These are phyloP conservation scores for Nomia melanderi DNA, from an alignment of 1,140 invertebrate species.

Conservation along the genomic window DNA sequence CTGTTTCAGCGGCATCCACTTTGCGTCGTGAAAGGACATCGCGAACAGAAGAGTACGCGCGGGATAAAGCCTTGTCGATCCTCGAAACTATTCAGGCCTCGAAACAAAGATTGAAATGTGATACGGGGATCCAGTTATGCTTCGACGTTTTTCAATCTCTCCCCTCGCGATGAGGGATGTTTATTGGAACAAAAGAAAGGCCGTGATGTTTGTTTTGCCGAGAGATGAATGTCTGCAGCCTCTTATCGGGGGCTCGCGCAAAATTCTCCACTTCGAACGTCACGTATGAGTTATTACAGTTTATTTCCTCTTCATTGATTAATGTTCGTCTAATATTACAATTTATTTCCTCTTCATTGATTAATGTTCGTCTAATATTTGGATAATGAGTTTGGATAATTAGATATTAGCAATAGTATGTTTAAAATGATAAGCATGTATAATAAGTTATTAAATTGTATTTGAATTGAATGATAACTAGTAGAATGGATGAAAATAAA, in stretches of 20 bases:
- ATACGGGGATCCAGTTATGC: slow-evolving; percentile 36
- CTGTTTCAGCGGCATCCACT: slow-evolving; percentile 26
- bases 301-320: no score
- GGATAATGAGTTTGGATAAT: no score
- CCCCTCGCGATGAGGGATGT: background rate
- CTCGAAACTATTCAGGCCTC: slow-evolving; percentile 24
- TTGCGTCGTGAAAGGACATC: slow-evolving; percentile 32
- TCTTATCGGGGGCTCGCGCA: background rate
- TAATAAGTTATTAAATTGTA: no score
- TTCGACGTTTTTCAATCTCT: slow-evolving; percentile 43
- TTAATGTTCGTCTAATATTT: no score
- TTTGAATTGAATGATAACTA: no score
- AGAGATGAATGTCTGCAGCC: background rate
- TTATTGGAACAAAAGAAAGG: slow-evolving; percentile 2
- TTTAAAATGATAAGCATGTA: no score
- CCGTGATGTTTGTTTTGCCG: background rate
- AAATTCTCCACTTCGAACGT: no score
- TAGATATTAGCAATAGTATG: no score
- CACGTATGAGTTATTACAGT: no score
- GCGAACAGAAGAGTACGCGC: slow-evolving; percentile 4
- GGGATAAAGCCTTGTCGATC: slow-evolving; percentile 19
- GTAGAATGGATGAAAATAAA: no score
- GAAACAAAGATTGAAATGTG: slow-evolving; percentile 36
- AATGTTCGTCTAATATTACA: no score
- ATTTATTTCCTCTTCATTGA: no score